A percentile compares a stretch with the other conserved stretches of the same genome.
Evolutionary conservation across 2,888 invertebrate genomes (phyloP).

Genomic region (Drosophila fulvimacula): DNA sequence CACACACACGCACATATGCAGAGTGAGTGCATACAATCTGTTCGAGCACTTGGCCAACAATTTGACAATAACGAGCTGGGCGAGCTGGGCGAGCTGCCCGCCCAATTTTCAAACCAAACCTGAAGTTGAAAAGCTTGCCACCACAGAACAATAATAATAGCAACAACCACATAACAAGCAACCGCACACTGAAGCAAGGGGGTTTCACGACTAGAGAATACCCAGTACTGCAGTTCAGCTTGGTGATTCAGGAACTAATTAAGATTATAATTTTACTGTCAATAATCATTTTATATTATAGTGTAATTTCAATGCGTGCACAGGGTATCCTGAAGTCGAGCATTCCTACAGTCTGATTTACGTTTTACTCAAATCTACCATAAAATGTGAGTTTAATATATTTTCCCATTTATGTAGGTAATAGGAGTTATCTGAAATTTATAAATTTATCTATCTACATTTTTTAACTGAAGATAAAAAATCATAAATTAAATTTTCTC

Average conservation of each 20-base stretch:
- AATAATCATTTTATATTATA: no score
- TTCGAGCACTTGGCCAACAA: slow-evolving; percentile 64
- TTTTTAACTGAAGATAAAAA: no score
- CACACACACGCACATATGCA: slow-evolving; percentile 38
- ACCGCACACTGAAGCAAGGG: slow-evolving; percentile 4
- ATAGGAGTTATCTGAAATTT: background rate
- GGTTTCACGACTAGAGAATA: background rate
- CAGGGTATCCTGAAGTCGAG: background rate
- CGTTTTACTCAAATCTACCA: background rate
- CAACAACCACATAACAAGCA: slow-evolving; percentile 29
- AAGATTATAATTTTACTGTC: no score
- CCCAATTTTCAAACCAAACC: slow-evolving; percentile 69
- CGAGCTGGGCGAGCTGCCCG: slow-evolving; percentile 63
- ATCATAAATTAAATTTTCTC: no score
- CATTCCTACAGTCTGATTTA: background rate
- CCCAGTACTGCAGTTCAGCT: background rate
- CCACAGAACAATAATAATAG: slow-evolving; percentile 41
- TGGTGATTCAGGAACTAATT: no score
- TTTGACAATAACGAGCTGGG: slow-evolving; percentile 76
- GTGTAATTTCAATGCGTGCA: no score
- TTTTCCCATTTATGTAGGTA: background rate
- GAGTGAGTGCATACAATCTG: slow-evolving; percentile 45
- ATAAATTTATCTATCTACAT: no score
- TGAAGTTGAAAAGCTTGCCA: slow-evolving; percentile 46
- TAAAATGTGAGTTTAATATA: no score